A percentile compares a stretch with the other conserved stretches of the same genome.
Conservation (phyloP, 2,113 vertebrate species). For the Bambusicola thoracicus region DNA sequence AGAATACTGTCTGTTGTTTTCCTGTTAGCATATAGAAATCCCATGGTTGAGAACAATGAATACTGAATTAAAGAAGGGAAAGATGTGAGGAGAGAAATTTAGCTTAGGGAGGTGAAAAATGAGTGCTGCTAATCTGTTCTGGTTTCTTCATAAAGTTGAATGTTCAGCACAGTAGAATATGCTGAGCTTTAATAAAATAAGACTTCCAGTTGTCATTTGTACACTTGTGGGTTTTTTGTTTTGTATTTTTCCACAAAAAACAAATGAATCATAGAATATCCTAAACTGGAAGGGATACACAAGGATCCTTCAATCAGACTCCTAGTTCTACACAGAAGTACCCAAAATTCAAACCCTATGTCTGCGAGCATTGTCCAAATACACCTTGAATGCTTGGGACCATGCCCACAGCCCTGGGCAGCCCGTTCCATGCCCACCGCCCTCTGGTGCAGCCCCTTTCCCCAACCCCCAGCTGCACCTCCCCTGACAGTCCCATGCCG, state of each 20-base stretch:
- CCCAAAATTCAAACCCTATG: neutral
- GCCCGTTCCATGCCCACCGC: neutral
- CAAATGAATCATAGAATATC: neutral
- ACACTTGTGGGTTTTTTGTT: neutral
- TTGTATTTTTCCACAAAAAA: neutral
- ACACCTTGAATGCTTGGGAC: neutral
- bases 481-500: no score
- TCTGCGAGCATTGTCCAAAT: neutral
- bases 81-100: neutral
- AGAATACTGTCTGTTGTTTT: neutral
- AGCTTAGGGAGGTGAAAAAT: neutral
- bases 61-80: neutral
- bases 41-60: neutral
- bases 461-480: no score
- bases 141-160: neutral
- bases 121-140: neutral
- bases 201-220: neutral
- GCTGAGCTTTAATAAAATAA: neutral
- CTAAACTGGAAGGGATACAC: neutral
- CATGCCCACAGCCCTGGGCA: neutral
- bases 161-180: neutral
- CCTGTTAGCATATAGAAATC: neutral
- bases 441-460: no score
- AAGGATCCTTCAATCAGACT: neutral
- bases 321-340: neutral